Percentiles rank a stretch among this genome's conserved stretches.
Conservation (phyloP, 2,113 vertebrate genomes). For the Ctenodactylus gundi region DNA sequence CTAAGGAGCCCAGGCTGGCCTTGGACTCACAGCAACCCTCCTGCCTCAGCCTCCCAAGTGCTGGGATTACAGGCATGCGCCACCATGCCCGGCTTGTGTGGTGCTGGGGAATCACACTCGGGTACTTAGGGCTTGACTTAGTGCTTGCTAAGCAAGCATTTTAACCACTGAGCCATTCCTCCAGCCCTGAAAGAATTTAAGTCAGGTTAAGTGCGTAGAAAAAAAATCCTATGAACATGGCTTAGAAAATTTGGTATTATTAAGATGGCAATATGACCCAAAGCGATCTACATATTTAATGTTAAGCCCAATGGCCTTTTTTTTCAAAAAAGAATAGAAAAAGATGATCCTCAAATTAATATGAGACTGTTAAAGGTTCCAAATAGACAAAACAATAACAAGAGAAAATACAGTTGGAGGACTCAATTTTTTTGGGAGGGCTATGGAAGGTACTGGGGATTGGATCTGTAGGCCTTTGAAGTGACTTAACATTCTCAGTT, state of each 20-base stretch:
- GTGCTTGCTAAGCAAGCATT: too few species aligned
- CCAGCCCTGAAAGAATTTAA: constrained; percentile 16
- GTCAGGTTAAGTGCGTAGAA: neutral
- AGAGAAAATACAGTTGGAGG: neutral
- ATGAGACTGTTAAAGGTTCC: neutral
- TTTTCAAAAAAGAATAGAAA: neutral
- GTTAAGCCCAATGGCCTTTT: neutral
- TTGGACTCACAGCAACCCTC: too few species aligned
- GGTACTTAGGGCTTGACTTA: too few species aligned
- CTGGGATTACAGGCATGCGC: too few species aligned
- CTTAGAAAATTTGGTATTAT: neutral
- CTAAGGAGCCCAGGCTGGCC: too few species aligned
- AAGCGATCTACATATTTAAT: too few species aligned
- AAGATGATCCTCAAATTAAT: neutral
- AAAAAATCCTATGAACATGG: neutral
- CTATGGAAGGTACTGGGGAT: neutral
- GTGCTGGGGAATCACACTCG: too few species aligned
- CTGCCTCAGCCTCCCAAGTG: too few species aligned
- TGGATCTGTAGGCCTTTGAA: neutral
- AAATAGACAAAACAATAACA: neutral
- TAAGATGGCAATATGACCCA: neutral
- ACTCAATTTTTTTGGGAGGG: too few species aligned
- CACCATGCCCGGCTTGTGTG: too few species aligned
- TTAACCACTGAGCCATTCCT: too few species aligned
- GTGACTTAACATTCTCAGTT: too few species aligned